Evolutionary conservation across 1,140 invertebrate genomes (phyloP).

Genomic region (Meteorus sp.): DNA sequence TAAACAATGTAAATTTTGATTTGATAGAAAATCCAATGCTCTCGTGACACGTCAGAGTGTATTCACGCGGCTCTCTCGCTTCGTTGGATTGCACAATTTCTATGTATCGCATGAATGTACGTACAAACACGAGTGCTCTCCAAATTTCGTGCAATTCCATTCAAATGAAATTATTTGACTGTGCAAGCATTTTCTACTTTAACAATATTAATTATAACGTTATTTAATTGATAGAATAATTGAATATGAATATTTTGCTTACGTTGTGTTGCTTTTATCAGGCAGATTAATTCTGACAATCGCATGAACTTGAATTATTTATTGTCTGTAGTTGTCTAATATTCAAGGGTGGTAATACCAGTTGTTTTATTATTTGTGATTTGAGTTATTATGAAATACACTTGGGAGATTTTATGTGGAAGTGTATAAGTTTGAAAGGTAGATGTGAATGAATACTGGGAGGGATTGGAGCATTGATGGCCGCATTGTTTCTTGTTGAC

Average conservation of each 20-base stretch:
- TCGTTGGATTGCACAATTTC: constrained; percentile 9
- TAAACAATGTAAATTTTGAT: constrained; percentile 20
- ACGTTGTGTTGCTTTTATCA: too few relatives aligned
- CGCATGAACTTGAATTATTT: too few relatives aligned
- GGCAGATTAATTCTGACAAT: too few relatives aligned
- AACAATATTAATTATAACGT: not conserved
- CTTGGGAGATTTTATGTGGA: not conserved
- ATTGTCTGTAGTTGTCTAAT: too few relatives aligned
- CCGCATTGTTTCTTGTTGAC: constrained; percentile 52
- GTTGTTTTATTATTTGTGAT: too few relatives aligned
- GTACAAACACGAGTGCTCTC: too few relatives aligned
- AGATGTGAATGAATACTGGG: constrained; percentile 15
- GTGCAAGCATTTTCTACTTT: not conserved
- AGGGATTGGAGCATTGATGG: constrained; percentile 39
- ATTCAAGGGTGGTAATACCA: too few relatives aligned
- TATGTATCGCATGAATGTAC: too few relatives aligned
- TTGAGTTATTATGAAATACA: not conserved
- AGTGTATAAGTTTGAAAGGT: not conserved
- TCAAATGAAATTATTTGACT: not conserved
- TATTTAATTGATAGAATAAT: not conserved
- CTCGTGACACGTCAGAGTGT: not conserved
- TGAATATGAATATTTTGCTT: not conserved
- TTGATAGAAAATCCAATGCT: constrained; percentile 13
- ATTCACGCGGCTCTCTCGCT: not conserved
- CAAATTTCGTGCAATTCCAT: not conserved